A percentile compares a stretch with the other conserved stretches of the same genome.
phyloP scores from a whole-genome alignment of 2,888 invertebrate species.

The Cephus nigrinus region DNA sequence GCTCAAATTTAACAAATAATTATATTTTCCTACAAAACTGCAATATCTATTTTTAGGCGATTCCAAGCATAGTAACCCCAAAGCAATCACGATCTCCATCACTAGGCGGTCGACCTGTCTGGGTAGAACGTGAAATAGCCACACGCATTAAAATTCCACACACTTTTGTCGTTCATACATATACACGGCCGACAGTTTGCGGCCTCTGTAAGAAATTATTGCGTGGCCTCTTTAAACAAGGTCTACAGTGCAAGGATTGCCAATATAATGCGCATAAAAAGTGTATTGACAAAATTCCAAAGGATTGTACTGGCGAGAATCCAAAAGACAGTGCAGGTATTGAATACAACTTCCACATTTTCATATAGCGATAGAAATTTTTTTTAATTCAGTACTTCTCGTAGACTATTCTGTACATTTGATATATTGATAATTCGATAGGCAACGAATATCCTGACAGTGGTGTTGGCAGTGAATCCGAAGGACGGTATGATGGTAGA shows the following conservation, averaged over 20 bases:
- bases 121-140: conserved; percentile 79
- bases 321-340: conserved; percentile 69
- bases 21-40: neutral
- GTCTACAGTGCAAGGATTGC: conserved; percentile 96
- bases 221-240: conserved; percentile 95
- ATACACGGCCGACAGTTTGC: conserved; percentile 96
- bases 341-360: neutral
- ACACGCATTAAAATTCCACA: conserved; percentile 83
- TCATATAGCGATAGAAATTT: conserved; percentile 33
- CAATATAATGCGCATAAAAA: conserved; percentile 97
- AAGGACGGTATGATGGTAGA: conserved; percentile 65
- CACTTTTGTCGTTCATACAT: conserved; percentile 96
- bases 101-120: conserved; percentile 75
- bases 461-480: conserved; percentile 69
- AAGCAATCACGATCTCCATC: conserved; percentile 79
- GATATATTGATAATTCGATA: conserved; percentile 29
- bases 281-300: conserved; percentile 89
- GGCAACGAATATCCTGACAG: conserved; percentile 70
- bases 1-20: neutral
- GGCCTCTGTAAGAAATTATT: conserved; percentile 95
- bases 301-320: conserved; percentile 88
- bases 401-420: neutral
- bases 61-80: conserved; percentile 63
- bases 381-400: conserved; percentile 1
- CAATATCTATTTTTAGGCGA: conserved; percentile 42